These are phyloP conservation scores for Ephialtes manifestator DNA, from an alignment of 2,888 invertebrate genomes.

Conservation along the genomic window DNA sequence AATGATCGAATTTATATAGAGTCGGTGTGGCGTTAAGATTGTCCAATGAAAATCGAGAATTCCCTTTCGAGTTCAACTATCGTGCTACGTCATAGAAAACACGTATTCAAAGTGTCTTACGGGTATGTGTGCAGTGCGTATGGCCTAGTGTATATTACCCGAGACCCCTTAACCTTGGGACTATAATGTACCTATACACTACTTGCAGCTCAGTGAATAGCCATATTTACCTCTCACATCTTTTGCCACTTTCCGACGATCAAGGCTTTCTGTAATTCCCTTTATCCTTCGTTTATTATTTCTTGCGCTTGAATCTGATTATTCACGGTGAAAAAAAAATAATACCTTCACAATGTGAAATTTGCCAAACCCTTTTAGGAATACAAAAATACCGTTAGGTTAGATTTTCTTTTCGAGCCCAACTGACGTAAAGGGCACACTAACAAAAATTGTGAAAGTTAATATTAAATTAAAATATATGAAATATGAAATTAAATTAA, in stretches of 20 bases:
- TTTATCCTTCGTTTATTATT: slow-evolving; percentile 27
- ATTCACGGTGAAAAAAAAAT: slow-evolving; percentile 53
- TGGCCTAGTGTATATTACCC: slow-evolving; percentile 67
- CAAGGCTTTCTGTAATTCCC: slow-evolving; percentile 62
- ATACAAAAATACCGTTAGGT: background rate
- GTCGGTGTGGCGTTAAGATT: slow-evolving; percentile 72
- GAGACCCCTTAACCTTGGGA: slow-evolving; percentile 81
- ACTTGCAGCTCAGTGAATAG: slow-evolving; percentile 23
- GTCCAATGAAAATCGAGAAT: slow-evolving; percentile 77
- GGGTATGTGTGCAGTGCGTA: slow-evolving; percentile 37
- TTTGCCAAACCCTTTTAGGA: background rate
- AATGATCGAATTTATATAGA: slow-evolving; percentile 81
- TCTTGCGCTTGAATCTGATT: slow-evolving; percentile 28
- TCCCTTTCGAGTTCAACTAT: slow-evolving; percentile 75
- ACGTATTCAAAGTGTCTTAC: slow-evolving; percentile 38
- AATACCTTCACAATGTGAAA: slow-evolving; percentile 28
- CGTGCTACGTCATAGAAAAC: slow-evolving; percentile 30
- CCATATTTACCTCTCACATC: slow-evolving; percentile 76
- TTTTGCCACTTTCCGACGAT: slow-evolving; percentile 62
- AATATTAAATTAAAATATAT: too few relatives aligned
- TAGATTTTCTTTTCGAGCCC: too few relatives aligned
- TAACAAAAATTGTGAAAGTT: too few relatives aligned
- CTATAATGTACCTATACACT: slow-evolving; percentile 49
- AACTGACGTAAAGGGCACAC: too few relatives aligned
- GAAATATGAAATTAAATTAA: too few relatives aligned